Evolutionary conservation across 2,888 invertebrate species (phyloP), one percentile per base, ranked within the genome.

Genomic region (Rhabditoides inermis): DNA sequence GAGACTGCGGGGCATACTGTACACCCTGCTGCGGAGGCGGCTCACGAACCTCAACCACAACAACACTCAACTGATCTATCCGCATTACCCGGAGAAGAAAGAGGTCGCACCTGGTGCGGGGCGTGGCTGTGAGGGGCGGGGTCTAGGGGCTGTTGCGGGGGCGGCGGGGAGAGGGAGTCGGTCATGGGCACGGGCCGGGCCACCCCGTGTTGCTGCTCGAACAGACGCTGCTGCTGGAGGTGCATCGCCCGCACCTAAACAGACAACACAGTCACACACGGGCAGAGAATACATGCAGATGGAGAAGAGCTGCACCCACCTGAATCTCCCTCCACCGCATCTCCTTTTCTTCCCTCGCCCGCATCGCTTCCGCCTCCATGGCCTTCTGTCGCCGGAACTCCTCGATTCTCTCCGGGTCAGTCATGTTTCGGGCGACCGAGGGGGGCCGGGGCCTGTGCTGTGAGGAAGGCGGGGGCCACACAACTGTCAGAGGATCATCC

Each of bases 1-100:
- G 63, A 2, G 75, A 73, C 6, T 75, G 58, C 6, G 74, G 70
- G 45, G 75, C 74, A 39, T 55, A 74, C 10, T 73, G 60, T 18
- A 68, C 60, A 7, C 70, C 54, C n/a, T 63, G 55, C 7, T 57
- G 55, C 1, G 58, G 57, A 3, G 48, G 55, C 36, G 6, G 23
- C 23, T 44, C 23, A 15, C 15, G n/a, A 6, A 22, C 25, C 27
- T 10, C 10, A 44, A 15, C 23, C 27, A 25, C 10, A 20, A 22
- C 25, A 22, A 44, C n/a, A 44, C n/a, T 25, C 6, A 10, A 44
- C 25, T 20, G 40, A 12, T 2, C 7, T 12, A 18, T 39, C 25
- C 36, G 22, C 23, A 18, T 32, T 3, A 25, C 20, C 2, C 27
- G 32, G 20, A 50, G 23, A 23, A 27, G 41, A n/a, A n/a, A n/a